Evolutionary conservation across 1,140 invertebrate species (phyloP).

Genomic region (Rhopalosiphum maidis): DNA sequence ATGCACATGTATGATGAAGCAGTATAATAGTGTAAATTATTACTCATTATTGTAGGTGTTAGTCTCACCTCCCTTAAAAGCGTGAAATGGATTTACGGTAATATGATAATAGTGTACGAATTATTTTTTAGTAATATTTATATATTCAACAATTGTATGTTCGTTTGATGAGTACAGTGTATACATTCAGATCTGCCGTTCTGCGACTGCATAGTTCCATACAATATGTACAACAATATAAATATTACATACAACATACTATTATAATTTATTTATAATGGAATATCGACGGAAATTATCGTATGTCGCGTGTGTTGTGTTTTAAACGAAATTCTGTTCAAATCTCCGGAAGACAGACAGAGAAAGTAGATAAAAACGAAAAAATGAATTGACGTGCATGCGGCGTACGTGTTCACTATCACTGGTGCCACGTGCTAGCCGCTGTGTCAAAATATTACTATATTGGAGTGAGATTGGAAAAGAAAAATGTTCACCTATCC

Average conservation of each 20-base stretch:
- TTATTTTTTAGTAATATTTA: neutral
- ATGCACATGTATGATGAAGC: too few species aligned
- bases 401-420: neutral
- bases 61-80: too few species aligned
- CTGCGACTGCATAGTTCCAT: neutral
- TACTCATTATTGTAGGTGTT: too few species aligned
- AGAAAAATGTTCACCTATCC: neutral
- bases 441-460: neutral
- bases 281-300: neutral
- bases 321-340: conserved; percentile 22
- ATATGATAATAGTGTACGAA: neutral
- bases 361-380: neutral
- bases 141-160: neutral
- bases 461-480: neutral
- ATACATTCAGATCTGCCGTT: neutral
- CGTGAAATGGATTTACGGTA: too few species aligned
- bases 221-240: neutral
- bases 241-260: neutral
- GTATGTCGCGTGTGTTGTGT: neutral
- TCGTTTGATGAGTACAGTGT: neutral
- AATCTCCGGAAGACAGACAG: neutral
- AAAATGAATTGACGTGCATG: neutral
- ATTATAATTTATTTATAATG: neutral
- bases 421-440: neutral
- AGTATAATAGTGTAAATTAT: too few species aligned